Base-by-base conservation (phyloP, 2,888 invertebrate genomes). In the Tetrapedia diversipes region DNA sequence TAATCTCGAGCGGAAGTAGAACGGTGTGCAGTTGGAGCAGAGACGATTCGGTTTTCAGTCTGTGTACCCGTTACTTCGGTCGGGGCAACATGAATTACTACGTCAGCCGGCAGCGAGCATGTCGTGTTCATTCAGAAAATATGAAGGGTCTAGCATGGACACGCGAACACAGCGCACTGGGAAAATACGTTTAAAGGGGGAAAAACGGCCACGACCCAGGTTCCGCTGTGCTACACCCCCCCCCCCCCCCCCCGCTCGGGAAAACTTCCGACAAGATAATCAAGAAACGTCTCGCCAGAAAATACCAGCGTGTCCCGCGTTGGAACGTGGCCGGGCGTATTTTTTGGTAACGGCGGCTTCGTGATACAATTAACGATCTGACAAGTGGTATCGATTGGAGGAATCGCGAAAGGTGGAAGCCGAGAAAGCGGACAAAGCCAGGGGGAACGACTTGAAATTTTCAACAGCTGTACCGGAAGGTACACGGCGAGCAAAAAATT, bases 111-210 rank as follows among this genome's bases (percentile, higher is more conserved):
- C 63, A 39, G 27, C 51, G 39, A 49, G 63, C 74, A 37, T 66
- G 67, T 74, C 79, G 64, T 79, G 74, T 70, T 79, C 69, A 64
- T 64, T 67, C 54, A 53, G 64, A 39, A 80, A 70, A 80, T 80
- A 79, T 71, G 74, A 74, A 79, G 61, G 79, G 63, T 69, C 74
- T 47, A 57, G 53, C 63, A 19, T 54, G 56, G 43, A 56, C 69
- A 72, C 77, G 71, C 81, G 65, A 81, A 68, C 68, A 60, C 43
- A n/a, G 67, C n/a, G 43, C 27, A 43, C 32, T 14, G 61, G 59
- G 32, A 65, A 69, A 74, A 57, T 53, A 70, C 37, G 60, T 39
- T 65, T 19, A 64, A 49, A 57, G 22, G 56, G 22, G 56, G 71
- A 77, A 61, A 67, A 71, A 72, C 32, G 39, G 34, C 39, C 16